A percentile compares a stretch with the other conserved stretches of the same genome.
These are phyloP conservation scores for Pantherophis vulpinus DNA, from an alignment of 2,797 vertebrate genomes.

Conservation along the genomic window DNA sequence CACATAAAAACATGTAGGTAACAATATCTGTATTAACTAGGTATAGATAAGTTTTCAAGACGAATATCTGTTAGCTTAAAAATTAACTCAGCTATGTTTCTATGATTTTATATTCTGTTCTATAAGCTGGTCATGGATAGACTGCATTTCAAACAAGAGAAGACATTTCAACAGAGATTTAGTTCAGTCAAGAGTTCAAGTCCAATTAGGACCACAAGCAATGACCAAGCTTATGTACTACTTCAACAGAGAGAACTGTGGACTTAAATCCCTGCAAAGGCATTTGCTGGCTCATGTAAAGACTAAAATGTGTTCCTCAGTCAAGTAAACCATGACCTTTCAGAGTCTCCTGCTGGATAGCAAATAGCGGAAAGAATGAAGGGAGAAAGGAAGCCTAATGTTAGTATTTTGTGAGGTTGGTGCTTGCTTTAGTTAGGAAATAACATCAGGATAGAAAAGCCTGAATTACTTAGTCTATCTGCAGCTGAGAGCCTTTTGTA, in stretches of 20 bases:
- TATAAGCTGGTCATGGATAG: neutral
- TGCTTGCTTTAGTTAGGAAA: neutral
- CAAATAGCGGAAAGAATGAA: neutral
- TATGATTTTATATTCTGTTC: neutral
- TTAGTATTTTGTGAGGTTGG: neutral
- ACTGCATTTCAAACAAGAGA: neutral
- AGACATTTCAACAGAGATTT: neutral
- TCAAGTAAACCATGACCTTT: neutral
- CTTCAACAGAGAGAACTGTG: neutral
- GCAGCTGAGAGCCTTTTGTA: neutral
- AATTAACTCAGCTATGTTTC: neutral
- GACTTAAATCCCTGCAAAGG: neutral
- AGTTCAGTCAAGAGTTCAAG: neutral
- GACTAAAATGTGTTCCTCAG: neutral
- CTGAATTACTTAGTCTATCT: neutral
- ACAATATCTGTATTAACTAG: neutral
- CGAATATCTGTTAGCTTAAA: neutral
- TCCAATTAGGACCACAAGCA: neutral
- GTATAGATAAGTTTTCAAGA: neutral
- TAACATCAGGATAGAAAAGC: neutral
- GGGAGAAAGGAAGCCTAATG: neutral
- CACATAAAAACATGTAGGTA: neutral
- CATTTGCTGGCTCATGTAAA: neutral
- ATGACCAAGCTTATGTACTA: neutral
- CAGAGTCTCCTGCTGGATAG: neutral